Base-by-base conservation (phyloP, 2,888 invertebrate species). In the Spodoptera picta region DNA sequence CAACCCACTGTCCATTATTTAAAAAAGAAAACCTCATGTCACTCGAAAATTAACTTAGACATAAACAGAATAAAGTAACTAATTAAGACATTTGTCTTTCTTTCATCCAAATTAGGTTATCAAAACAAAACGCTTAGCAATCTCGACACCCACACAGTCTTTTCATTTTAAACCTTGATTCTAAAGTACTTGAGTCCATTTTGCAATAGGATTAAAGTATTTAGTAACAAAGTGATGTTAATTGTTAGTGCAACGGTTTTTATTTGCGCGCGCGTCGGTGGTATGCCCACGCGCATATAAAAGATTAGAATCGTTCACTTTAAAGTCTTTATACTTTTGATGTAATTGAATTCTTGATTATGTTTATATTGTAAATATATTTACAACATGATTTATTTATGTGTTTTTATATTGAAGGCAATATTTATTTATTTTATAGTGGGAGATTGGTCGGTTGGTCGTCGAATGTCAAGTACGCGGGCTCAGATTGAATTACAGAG, bases 241-340 rank as follows among this genome's bases (percentile, higher is more conserved):
- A 81, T 80, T 72, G 65, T 79, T 50, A 41, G 50, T 61, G 59
- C 46, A 46, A 45, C 65, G 49, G 19, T 46, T 60, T 73, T 70
- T 75, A 65, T 72, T 60, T 67, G 51, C 63, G 59, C 51, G 48
- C 50, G 67, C 62, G 69, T 69, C 47, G 59, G 65, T 48, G 52
- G 14, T 11, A 5, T 74, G 62, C 73, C 73, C 60, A 67, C 71
- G 61, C 64, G 50, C 50, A 45, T 41, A 27, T 49, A 60, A 27
- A 4, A 47, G n/a, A 52, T 52, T 46, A 41, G 24, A 23, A 19
- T 48, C 42, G 27, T 23, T 23, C 23, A 23, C 42, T 23, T 57
- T 43, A 31, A 14, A 23, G 10, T 27, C 5, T 31, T 10, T 43
- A 4, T 66, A 6, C 12, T 23, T 45, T 60, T 19, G n/a, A 53